Conservation (phyloP, 2,888 invertebrate species). For the Nowickia ferox region DNA sequence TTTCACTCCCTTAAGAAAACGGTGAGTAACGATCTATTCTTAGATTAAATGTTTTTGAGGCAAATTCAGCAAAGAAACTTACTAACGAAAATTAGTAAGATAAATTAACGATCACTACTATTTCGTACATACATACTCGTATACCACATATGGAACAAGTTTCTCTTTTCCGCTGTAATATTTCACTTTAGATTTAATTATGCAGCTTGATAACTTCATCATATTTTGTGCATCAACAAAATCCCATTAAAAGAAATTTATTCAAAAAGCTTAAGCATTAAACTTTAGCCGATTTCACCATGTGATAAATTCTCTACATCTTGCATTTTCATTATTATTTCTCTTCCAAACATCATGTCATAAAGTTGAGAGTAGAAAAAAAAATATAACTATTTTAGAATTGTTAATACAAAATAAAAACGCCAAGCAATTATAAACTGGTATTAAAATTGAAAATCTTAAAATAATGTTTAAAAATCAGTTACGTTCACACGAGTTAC, state of each 20-base stretch:
- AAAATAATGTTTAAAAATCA: constrained; percentile 56
- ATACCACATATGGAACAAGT: too few relatives aligned
- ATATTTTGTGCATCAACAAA: background rate
- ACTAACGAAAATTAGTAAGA: too few relatives aligned
- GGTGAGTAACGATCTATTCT: too few relatives aligned
- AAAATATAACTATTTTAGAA: constrained; percentile 39
- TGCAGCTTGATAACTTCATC: background rate
- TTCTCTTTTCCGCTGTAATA: background rate
- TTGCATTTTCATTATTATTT: background rate
- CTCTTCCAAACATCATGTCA: constrained; percentile 47
- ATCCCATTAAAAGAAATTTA: constrained; percentile 9
- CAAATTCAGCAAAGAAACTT: too few relatives aligned
- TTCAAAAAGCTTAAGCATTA: constrained; percentile 21
- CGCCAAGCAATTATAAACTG: constrained; percentile 17
- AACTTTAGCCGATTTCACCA: constrained; percentile 59
- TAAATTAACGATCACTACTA: too few relatives aligned
- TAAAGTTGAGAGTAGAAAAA: constrained; percentile 26
- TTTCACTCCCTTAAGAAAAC: too few relatives aligned
- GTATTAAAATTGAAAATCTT: constrained; percentile 16
- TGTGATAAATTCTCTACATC: constrained; percentile 39
- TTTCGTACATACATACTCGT: too few relatives aligned
- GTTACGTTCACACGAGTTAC: constrained; percentile 65
- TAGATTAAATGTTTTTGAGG: too few relatives aligned
- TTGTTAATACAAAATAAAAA: constrained; percentile 16
- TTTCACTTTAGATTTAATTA: background rate